Percentiles rank a stretch among this genome's conserved stretches.
Evolutionary conservation across 1,140 invertebrate species (phyloP).

Genomic region (Diuraphis noxia): DNA sequence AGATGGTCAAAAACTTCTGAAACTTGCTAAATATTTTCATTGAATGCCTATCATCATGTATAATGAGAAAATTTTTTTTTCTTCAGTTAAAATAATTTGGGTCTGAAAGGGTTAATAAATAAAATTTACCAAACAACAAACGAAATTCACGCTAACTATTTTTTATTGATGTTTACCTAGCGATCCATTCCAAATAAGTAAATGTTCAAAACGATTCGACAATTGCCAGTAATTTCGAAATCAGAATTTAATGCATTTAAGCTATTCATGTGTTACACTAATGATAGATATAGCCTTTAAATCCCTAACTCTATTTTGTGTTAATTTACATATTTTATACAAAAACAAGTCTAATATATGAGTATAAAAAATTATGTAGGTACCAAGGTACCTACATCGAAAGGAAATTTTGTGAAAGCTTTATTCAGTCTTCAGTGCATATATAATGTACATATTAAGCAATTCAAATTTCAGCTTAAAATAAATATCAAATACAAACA

Average conservation of each 20-base stretch:
- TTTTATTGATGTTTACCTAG: not conserved
- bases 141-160: not conserved
- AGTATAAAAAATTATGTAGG: not conserved
- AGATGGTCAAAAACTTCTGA: too few relatives aligned
- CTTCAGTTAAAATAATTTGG: too few relatives aligned
- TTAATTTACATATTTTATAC: conserved; percentile 7
- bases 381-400: too few relatives aligned
- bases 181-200: not conserved
- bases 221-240: not conserved
- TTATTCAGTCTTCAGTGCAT: not conserved
- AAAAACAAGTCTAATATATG: not conserved
- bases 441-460: too few relatives aligned
- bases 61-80: too few relatives aligned
- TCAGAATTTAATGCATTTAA: not conserved
- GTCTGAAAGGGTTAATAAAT: too few relatives aligned
- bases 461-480: not conserved
- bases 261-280: not conserved
- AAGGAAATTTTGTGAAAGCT: not conserved
- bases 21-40: too few relatives aligned
- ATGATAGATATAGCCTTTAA: not conserved
- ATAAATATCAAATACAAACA: not conserved
- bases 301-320: not conserved
- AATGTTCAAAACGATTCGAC: not conserved
- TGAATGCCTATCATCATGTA: too few relatives aligned
- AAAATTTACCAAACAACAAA: not conserved